Percentiles rank a stretch among this genome's conserved stretches.
These are phyloP conservation scores for Mugil cephalus DNA, from an alignment of 2,113 vertebrate species.

Conservation along the genomic window DNA sequence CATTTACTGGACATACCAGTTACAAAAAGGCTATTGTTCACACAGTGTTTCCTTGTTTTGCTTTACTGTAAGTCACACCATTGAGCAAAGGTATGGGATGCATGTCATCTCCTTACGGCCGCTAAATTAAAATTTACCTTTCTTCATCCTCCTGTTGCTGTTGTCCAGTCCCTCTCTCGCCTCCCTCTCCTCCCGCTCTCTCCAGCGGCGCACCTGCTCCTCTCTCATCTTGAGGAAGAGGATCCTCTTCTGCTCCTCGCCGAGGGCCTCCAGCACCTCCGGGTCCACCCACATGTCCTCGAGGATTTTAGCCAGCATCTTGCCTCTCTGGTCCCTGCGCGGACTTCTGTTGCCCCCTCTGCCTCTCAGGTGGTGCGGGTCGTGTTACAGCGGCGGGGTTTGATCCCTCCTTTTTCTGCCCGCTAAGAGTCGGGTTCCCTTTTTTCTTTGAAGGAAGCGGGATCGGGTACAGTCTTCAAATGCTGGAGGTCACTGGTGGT, in stretches of 20 bases:
- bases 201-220: conserved; percentile 87
- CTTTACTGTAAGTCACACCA: neutral
- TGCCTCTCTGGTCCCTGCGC: conserved; percentile 18
- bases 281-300: conserved; percentile 87
- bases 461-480: conserved; percentile 48
- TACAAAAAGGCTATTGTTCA: neutral
- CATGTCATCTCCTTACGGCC: too few species aligned
- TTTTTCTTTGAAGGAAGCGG: conserved; percentile 45
- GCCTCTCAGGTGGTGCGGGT: conserved; percentile 21
- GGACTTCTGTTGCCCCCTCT: conserved; percentile 1
- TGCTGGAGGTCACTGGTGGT: conserved; percentile 40
- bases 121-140: conserved; percentile 71
- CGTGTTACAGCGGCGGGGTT: conserved; percentile 44
- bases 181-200: conserved; percentile 78
- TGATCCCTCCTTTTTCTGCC: conserved; percentile 43
- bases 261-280: conserved; percentile 84
- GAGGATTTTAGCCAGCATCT: conserved; percentile 86
- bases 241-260: conserved; percentile 85
- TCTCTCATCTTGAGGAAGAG: conserved; percentile 87
- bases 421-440: conserved; percentile 63
- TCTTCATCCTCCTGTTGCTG: conserved; percentile 52
- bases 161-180: conserved; percentile 45
- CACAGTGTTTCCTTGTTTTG: neutral
- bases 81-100: too few species aligned
- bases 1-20: conserved; percentile 26